A percentile compares a stretch with the other conserved stretches of the same genome.
Evolutionary conservation across 2,113 vertebrate genomes (phyloP).

Genomic region (Orthonyx spaldingii): DNA sequence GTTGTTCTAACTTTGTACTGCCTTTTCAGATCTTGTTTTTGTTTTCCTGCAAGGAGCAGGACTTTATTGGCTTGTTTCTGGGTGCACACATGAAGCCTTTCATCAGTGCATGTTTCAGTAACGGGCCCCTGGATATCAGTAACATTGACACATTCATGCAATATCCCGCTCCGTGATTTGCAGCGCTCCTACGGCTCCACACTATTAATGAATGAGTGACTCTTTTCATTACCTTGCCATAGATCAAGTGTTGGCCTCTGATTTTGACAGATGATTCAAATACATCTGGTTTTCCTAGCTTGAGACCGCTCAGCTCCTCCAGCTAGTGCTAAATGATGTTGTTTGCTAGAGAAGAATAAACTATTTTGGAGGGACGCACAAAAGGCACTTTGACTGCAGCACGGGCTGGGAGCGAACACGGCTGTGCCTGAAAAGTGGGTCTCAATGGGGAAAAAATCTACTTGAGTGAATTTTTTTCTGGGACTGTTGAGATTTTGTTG

Average conservation of each 20-base stretch:
- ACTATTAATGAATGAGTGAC: slow-evolving; percentile 48
- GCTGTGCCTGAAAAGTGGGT: neutral
- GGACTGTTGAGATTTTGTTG: neutral
- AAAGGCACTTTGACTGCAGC: slow-evolving; percentile 55
- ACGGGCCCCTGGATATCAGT: slow-evolving; percentile 41
- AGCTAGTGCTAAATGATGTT: slow-evolving; percentile 44
- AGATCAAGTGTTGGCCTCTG: slow-evolving; percentile 49
- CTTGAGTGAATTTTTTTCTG: neutral
- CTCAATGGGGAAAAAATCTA: slow-evolving; percentile 2
- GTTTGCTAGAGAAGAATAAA: slow-evolving; percentile 63
- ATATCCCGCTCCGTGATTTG: slow-evolving; percentile 33
- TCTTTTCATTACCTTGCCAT: slow-evolving; percentile 60
- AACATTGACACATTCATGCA: slow-evolving; percentile 58
- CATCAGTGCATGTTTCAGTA: neutral
- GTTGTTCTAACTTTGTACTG: neutral
- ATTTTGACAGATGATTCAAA: slow-evolving; percentile 62
- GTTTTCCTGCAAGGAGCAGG: slow-evolving; percentile 27
- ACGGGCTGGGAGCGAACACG: neutral
- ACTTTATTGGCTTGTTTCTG: slow-evolving; percentile 37
- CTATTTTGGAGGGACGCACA: slow-evolving; percentile 31
- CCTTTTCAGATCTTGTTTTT: slow-evolving; percentile 48
- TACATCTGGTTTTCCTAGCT: slow-evolving; percentile 65
- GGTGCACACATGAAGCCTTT: slow-evolving; percentile 22
- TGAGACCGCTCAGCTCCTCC: slow-evolving; percentile 15
- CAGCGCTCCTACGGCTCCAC: neutral